Conservation (phyloP, 2,113 vertebrate species). For the Siniperca knerii region DNA sequence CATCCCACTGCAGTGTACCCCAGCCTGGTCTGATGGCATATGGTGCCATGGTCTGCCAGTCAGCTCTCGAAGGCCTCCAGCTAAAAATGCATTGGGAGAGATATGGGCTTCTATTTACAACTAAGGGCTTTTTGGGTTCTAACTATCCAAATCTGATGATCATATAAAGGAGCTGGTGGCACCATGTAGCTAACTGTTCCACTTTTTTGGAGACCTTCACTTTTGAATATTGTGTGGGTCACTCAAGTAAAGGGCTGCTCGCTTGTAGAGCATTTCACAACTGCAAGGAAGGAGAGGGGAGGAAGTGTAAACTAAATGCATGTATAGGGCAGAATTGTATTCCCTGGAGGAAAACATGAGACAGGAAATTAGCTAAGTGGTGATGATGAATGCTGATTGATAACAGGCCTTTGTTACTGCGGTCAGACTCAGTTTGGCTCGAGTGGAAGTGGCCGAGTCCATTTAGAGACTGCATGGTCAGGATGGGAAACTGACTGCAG, state of each 20-base stretch:
- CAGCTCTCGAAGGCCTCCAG: slow-evolving; percentile 45
- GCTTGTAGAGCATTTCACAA: neutral
- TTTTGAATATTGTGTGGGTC: neutral
- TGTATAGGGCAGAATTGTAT: slow-evolving; percentile 1
- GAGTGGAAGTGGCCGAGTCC: slow-evolving; percentile 37
- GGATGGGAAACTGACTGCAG: slow-evolving; percentile 43
- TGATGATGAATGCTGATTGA: slow-evolving; percentile 39
- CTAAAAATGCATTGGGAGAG: slow-evolving; percentile 65
- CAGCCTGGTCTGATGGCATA: slow-evolving; percentile 61
- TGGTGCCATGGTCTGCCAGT: slow-evolving; percentile 62
- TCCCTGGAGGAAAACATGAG: slow-evolving; percentile 31
- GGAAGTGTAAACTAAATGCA: slow-evolving; percentile 3
- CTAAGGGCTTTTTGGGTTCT: slow-evolving; percentile 25
- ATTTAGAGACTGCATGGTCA: slow-evolving; percentile 49
- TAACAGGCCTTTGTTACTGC: slow-evolving; percentile 17
- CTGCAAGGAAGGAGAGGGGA: neutral
- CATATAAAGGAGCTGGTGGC: slow-evolving; percentile 13
- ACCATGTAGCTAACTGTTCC: slow-evolving; percentile 37
- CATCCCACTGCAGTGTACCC: slow-evolving; percentile 28
- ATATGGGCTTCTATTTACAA: slow-evolving; percentile 54
- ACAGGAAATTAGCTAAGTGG: slow-evolving; percentile 55
- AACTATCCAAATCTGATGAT: slow-evolving; percentile 52
- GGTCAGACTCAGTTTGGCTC: slow-evolving; percentile 28
- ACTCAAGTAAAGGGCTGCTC: neutral
- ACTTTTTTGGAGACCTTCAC: slow-evolving; percentile 40